Base-by-base conservation (phyloP, 2,888 invertebrate species). In the Argynnis bischoffii region DNA sequence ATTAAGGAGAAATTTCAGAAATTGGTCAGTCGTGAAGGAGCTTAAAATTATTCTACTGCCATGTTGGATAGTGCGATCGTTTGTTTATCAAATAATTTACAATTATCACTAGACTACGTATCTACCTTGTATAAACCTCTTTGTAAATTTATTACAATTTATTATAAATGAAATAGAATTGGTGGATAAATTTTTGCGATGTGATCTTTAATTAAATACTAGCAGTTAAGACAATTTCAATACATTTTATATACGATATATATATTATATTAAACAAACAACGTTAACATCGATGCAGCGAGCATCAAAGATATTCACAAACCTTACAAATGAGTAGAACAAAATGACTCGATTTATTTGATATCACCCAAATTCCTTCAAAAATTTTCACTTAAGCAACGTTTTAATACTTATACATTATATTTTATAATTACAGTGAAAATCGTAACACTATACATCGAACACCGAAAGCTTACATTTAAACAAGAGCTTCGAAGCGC, bases 111-210 rank as follows among this genome's bases (percentile, higher is more conserved):
- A 91, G 80, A 76, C 90, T 91, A 90, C 89, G 83, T 83, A 80
- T 88, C 92, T 93, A 93, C 92, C 92, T 93, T 92, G 92, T 93
- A 92, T 92, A 90, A 92, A 93, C 92, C 92, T 92, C 92, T 82
- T 91, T 85, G 87, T 85, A 89, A 89, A 89, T 88, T 86, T 85
- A 85, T 85, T 87, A 89, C 87, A 83, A 69, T 76, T 77, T 56
- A 69, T 69, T 64, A 69, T 51, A 66, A 68, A 55, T 66, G 51
- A 61, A 61, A 61, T 51, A 61, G 35, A 61, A 51, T 50, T 15
- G 41, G 51, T 55, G 54, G 69, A 21, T 63, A 51, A 66, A 16
- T 55, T 48, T 56, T 51, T 76, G 76, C 74, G 75, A 70, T 75
- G 74, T 51, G 55, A 35, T 59, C 47, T 63, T 55, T 55, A 78